These are phyloP conservation scores for Xestobium rufovillosum DNA, from an alignment of 2,888 invertebrate genomes.

Conservation along the genomic window DNA sequence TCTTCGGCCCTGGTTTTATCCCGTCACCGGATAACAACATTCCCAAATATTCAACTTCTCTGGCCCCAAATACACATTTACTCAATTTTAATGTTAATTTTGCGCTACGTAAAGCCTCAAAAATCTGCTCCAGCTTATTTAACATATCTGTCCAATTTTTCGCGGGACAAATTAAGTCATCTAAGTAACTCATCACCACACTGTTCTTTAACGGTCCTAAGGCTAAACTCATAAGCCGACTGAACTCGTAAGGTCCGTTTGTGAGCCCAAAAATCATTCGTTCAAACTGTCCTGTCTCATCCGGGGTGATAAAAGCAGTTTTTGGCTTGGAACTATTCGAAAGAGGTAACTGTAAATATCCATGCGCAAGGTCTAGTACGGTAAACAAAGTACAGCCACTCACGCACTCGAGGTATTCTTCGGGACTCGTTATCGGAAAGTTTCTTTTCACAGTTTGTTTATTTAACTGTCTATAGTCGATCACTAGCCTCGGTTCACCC, in stretches of 20 bases:
- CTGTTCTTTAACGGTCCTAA: no score
- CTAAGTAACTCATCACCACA: no score
- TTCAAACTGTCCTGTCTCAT: conserved; percentile 25
- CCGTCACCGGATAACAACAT: conserved; percentile 4
- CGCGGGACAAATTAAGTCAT: no score
- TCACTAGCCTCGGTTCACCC: conserved; percentile 17
- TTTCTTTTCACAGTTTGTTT: conserved; percentile 16
- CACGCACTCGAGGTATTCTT: conserved; percentile 21
- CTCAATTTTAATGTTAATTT: no score
- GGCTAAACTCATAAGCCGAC: no score
- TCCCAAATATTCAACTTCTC: conserved; percentile 10
- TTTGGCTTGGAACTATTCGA: conserved; percentile 12
- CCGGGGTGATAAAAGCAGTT: conserved; percentile 24
- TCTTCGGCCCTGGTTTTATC: conserved; percentile 8
- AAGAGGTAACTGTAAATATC: conserved; percentile 15
- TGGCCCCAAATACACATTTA: no score
- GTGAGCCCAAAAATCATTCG: no score
- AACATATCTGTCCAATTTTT: no score
- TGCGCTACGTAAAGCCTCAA: no score
- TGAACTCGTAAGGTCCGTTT: no score
- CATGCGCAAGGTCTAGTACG: conserved; percentile 13
- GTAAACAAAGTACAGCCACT: conserved; percentile 16
- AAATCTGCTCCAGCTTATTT: no score
- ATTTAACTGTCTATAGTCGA: conserved; percentile 19
- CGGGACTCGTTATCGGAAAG: conserved; percentile 21